Percentiles rank a stretch among this genome's conserved stretches.
These are phyloP conservation scores for Lutraria lutraria DNA, from an alignment of 2,888 invertebrate species.

Conservation along the genomic window DNA sequence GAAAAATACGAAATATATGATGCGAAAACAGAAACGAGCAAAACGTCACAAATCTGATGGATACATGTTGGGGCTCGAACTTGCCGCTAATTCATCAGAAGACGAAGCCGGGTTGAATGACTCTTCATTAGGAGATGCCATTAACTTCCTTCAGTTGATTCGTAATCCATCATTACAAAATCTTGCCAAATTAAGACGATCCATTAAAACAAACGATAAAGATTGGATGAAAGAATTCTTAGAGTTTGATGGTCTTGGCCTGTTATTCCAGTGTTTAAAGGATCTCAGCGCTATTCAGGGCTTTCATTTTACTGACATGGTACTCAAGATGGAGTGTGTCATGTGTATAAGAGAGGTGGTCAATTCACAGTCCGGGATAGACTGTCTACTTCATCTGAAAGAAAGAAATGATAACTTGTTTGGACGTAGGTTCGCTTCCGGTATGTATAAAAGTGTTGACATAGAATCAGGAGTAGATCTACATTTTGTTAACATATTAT, in stretches of 20 bases:
- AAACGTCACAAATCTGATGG: slow-evolving; percentile 83
- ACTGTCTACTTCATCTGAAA: slow-evolving; percentile 84
- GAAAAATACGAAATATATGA: slow-evolving; percentile 70
- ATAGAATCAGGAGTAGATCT: too few species aligned
- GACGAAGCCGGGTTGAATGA: slow-evolving; percentile 68
- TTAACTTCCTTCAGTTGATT: slow-evolving; percentile 80
- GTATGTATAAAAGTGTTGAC: slow-evolving; percentile 58
- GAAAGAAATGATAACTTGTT: slow-evolving; percentile 81
- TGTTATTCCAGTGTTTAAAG: slow-evolving; percentile 81
- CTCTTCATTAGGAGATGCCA: slow-evolving; percentile 69
- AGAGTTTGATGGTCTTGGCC: slow-evolving; percentile 82
- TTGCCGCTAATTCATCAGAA: slow-evolving; percentile 72
- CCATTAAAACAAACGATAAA: slow-evolving; percentile 79
- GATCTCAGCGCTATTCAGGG: slow-evolving; percentile 77
- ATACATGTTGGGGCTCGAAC: slow-evolving; percentile 79
- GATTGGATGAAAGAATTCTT: slow-evolving; percentile 83
- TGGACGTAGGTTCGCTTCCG: slow-evolving; percentile 81
- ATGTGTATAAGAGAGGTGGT: slow-evolving; percentile 87
- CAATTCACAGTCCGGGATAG: slow-evolving; percentile 87
- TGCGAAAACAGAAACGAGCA: slow-evolving; percentile 77
- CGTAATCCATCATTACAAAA: slow-evolving; percentile 81
- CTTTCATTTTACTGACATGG: slow-evolving; percentile 81
- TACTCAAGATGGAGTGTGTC: slow-evolving; percentile 86
- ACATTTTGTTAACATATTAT: background rate
- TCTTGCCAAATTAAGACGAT: slow-evolving; percentile 78